phyloP scores from a whole-genome alignment of 2,888 invertebrate genomes.

The Chrysopilus asiliformis region DNA sequence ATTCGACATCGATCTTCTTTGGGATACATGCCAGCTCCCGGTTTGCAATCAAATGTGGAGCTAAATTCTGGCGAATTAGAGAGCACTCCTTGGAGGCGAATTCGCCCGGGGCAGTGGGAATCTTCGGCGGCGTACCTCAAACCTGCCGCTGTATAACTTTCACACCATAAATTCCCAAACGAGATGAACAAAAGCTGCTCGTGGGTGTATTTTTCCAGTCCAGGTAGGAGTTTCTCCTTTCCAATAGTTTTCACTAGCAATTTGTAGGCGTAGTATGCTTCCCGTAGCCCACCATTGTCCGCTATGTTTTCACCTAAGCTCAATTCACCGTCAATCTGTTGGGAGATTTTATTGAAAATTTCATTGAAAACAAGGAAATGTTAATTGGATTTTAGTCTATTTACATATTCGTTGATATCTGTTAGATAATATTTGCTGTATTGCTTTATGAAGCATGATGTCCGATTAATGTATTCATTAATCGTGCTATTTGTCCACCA shows the following conservation, averaged over 20 bases:
- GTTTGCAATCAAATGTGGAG: slow-evolving; percentile 44
- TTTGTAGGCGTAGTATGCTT: slow-evolving; percentile 55
- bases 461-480: slow-evolving; percentile 57
- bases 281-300: slow-evolving; percentile 68
- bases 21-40: slow-evolving; percentile 43
- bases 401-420: slow-evolving; percentile 48
- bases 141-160: slow-evolving; percentile 50
- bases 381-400: slow-evolving; percentile 21
- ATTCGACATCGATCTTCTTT: slow-evolving; percentile 38
- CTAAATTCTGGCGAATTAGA: slow-evolving; percentile 63
- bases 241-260: slow-evolving; percentile 44
- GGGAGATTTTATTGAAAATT: slow-evolving; percentile 7
- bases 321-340: slow-evolving; percentile 57
- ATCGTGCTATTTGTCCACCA: slow-evolving; percentile 83
- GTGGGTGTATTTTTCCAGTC: slow-evolving; percentile 53
- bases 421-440: slow-evolving; percentile 55
- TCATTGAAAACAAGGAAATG: neutral
- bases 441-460: slow-evolving; percentile 75
- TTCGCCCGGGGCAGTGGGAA: slow-evolving; percentile 58
- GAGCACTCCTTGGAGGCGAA: slow-evolving; percentile 54
- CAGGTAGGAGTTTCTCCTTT: slow-evolving; percentile 52
- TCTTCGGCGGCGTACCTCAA: slow-evolving; percentile 52
- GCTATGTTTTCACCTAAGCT: slow-evolving; percentile 75
- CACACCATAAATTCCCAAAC: slow-evolving; percentile 81
- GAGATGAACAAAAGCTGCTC: slow-evolving; percentile 71